These are phyloP conservation scores for Cnemophilus loriae DNA, from an alignment of 2,113 vertebrate genomes.

Conservation along the genomic window DNA sequence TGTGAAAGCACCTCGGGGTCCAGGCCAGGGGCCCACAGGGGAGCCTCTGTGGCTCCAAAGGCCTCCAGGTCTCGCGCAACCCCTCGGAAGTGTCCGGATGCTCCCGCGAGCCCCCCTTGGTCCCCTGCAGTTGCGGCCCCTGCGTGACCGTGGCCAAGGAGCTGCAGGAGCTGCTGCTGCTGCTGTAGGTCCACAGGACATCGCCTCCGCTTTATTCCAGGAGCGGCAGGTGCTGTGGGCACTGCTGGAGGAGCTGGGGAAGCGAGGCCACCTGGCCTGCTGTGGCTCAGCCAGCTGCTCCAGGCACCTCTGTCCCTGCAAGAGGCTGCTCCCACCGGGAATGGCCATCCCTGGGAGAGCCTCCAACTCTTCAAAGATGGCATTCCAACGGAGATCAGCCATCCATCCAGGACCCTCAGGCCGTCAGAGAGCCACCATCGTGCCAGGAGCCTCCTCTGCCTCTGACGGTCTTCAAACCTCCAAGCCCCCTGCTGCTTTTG, in stretches of 20 bases:
- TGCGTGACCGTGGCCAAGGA: background rate
- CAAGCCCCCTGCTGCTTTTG: background rate
- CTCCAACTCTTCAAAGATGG: too few relatives aligned
- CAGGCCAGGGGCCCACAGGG: too few relatives aligned
- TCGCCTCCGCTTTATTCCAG: accelerated
- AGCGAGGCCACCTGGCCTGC: background rate
- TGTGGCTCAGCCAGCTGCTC: background rate
- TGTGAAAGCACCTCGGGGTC: accelerated
- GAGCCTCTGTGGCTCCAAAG: background rate
- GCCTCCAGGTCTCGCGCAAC: too few relatives aligned
- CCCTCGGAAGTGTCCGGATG: accelerated
- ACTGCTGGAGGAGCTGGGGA: background rate
- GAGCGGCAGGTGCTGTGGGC: background rate
- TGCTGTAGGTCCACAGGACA: background rate
- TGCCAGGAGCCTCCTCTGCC: background rate
- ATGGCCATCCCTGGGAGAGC: background rate
- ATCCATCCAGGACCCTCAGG: background rate
- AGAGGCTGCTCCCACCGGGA: background rate
- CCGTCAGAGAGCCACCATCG: accelerated
- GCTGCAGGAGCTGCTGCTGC: background rate
- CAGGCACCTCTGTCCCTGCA: too few relatives aligned
- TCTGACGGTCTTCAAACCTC: background rate
- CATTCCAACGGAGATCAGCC: accelerated
- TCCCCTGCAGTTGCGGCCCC: background rate
- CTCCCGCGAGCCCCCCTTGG: background rate